Evolutionary conservation across 2,888 invertebrate genomes (phyloP).

Genomic region (Cephus nigrinus): DNA sequence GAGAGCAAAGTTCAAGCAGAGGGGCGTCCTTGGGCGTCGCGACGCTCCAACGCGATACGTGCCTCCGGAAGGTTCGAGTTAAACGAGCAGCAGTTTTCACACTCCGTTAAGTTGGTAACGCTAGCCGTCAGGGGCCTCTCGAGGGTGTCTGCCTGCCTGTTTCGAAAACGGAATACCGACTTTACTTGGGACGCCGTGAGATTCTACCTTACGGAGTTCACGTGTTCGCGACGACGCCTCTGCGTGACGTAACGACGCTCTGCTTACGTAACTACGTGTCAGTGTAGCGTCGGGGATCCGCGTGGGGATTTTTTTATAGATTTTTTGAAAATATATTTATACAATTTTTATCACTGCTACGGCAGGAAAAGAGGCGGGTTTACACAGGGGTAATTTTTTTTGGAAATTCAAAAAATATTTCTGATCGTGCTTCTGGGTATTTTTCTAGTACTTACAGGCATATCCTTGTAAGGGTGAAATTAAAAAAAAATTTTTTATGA

Average conservation of each 20-base stretch:
- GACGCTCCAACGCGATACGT: background rate
- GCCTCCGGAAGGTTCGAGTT: background rate
- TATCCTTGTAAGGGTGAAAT: too few species aligned
- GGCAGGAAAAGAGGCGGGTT: background rate
- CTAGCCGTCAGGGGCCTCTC: background rate
- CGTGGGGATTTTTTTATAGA: background rate
- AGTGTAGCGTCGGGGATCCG: background rate
- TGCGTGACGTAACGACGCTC: background rate
- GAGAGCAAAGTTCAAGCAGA: background rate
- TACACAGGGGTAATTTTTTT: background rate
- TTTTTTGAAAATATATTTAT: background rate
- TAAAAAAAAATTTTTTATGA: background rate
- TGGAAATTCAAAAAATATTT: too few species aligned
- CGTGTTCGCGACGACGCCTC: background rate
- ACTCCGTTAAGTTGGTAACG: constrained; percentile 19
- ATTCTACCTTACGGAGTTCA: background rate
- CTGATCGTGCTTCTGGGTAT: too few species aligned
- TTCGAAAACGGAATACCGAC: background rate
- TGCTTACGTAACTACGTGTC: background rate
- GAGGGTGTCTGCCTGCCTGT: background rate
- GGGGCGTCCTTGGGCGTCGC: background rate
- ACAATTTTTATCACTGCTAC: background rate
- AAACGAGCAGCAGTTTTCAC: constrained; percentile 22
- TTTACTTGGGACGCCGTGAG: background rate
- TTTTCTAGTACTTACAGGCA: too few species aligned